Base-by-base conservation (phyloP, 2,888 invertebrate genomes). In the Dolichopus griseipennis region DNA sequence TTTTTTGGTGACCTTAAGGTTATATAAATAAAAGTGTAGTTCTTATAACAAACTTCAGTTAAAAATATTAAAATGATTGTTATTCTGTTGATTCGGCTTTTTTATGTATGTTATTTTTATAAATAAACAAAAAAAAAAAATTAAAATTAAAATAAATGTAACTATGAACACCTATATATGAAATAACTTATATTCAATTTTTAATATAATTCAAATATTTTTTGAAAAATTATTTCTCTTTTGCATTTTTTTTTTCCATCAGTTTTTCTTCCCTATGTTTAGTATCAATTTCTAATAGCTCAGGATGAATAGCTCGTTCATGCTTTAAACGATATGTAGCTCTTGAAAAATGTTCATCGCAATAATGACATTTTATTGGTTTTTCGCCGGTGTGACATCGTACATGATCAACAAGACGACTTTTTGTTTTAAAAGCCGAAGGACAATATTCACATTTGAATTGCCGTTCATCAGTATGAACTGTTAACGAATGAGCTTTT, bases 301-400 rank as follows among this genome's bases (percentile, higher is more conserved):
- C 52, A 4, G n/a, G 52, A 18, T 52, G 52, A 18, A 52, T 18
- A 15, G 52, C 52, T 18, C 52, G 52, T 52, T 52, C 52, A n/a
- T 52, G 52, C 18, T 52, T 52, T 52, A 52, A 52, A 52, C 52
- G 52, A n/a, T 52, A 52, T 2, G 52, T 6, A 52, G 52, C 52
- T 52, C 52, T 52, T 52, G 52, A 52, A 52, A 52, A 52, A 52
- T 52, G 52, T 15, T 52, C 52, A 52, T 52, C 52, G 6, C 64
- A 64, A 64, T 64, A 64, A 34, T 33, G 10, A 37, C 64, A 64
- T 12, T 20, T n/a, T 10, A 34, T 34, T 20, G 64, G 64, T 64
- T 64, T 64, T 33, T 64, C 64, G 20, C 64, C 64, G 20, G 64
- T 64, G 34, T 64, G 64, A 10, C 33, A 15, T 2, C 64, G 64